Evolutionary conservation across 1,140 invertebrate species (phyloP), one percentile per base, ranked within the genome.

Genomic region (Drosophila nigrodunni): DNA sequence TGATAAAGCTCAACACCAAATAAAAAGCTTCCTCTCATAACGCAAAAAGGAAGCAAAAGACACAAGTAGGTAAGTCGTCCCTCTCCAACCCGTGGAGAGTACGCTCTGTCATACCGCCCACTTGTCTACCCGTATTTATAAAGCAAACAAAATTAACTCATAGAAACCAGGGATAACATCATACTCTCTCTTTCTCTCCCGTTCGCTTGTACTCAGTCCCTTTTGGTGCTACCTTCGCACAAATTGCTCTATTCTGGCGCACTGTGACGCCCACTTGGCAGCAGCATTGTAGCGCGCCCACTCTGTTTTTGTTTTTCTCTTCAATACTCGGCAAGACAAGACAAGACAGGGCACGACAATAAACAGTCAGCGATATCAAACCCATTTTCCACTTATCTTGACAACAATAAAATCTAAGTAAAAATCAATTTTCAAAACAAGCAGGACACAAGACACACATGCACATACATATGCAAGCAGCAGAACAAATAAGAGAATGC

Each of bases 351-450:
- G 18, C 41, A 44, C 25, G 11, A 67, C 43, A 72, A 66, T 57
- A 66, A 66, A 66, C 21, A 72, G 69, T 65, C 61, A 50, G 21
- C 50, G 59, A 57, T 62, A 75, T 58, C 59, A 50, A 58, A 70
- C 46, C 68, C 62, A 65, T 61, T 80, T 82, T 69, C 80, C 62
- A 66, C 68, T 75, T 78, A 80, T 78, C 78, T 78, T 68, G 69
- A 74, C 58, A 70, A 85, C 55, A 80, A 86, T 81, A 86, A 81
- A 82, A 72, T 80, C 60, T 74, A 77, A 85, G 77, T 82, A 82
- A 78, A 87, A 87, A 87, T 87, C 73, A 88, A 87, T 87, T 87
- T 83, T 50, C 72, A 74, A 87, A 82, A 82, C 83, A 88, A 83
- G 67, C 67, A 88, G 83, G 83, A 88, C 81, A 82, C 60, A 73